A percentile compares a stretch with the other conserved stretches of the same genome.
Evolutionary conservation across 1,140 invertebrate genomes (phyloP).

Genomic region (Drosophila leontia): DNA sequence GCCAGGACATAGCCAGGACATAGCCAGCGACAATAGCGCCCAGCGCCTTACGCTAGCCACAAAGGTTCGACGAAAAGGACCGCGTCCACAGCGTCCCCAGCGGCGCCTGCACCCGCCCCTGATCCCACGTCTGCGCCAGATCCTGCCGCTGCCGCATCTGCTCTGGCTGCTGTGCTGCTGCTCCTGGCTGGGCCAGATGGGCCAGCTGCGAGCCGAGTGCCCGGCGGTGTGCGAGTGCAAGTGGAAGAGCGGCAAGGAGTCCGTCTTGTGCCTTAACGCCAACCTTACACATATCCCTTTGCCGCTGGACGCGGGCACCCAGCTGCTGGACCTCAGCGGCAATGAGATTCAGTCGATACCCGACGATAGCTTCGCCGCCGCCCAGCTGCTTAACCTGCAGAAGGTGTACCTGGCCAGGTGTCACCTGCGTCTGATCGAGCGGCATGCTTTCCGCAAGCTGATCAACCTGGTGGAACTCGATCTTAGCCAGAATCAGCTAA

Average conservation of each 20-base stretch:
- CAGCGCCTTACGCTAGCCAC: conserved; percentile 67
- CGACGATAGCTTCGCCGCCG: conserved; percentile 89
- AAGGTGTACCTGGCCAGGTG: conserved; percentile 90
- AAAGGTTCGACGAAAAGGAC: conserved; percentile 74
- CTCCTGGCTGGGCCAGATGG: conserved; percentile 44
- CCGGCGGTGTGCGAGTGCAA: conserved; percentile 92
- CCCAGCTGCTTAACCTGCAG: conserved; percentile 91
- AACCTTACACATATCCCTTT: conserved; percentile 89
- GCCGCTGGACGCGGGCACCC: conserved; percentile 90
- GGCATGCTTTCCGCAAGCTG: conserved; percentile 89
- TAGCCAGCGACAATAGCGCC: conserved; percentile 72
- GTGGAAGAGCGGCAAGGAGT: conserved; percentile 94
- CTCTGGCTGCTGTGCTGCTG: conserved; percentile 76
- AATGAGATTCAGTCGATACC: conserved; percentile 89
- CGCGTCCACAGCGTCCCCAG: conserved; percentile 49
- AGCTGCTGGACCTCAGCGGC: conserved; percentile 91
- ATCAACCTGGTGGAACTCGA: conserved; percentile 92
- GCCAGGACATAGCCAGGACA: conserved; percentile 53
- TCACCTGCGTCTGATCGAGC: conserved; percentile 87
- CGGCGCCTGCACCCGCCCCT: conserved; percentile 69
- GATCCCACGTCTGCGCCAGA: conserved; percentile 55
- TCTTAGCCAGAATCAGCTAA: conserved; percentile 90
- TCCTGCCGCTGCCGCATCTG: conserved; percentile 49
- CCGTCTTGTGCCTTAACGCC: conserved; percentile 90
- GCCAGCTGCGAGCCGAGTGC: conserved; percentile 86